Conservation (phyloP, 2,888 invertebrate genomes). For the Notodromas monacha region DNA sequence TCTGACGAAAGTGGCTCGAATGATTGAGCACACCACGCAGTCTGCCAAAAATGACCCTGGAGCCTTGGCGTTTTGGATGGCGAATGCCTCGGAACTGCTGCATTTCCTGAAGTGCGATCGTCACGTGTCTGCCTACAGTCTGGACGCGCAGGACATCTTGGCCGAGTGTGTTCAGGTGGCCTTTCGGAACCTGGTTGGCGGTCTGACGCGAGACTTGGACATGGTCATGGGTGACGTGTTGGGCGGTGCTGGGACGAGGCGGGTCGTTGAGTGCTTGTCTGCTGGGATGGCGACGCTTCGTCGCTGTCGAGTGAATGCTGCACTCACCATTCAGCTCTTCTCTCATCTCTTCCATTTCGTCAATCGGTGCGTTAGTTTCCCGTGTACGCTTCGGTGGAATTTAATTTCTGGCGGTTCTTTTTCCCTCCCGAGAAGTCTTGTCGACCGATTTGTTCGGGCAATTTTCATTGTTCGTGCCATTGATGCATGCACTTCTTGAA, state of each 20-base stretch:
- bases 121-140: constrained; percentile 62
- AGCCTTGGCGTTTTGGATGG: constrained; percentile 77
- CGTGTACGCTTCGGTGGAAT: too few relatives aligned
- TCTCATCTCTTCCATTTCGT: constrained; percentile 91
- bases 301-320: constrained; percentile 80
- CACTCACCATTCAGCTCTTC: constrained; percentile 88
- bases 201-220: too few relatives aligned
- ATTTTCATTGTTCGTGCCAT: too few relatives aligned
- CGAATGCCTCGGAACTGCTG: constrained; percentile 77
- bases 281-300: constrained; percentile 63
- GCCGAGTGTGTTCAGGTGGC: constrained; percentile 71
- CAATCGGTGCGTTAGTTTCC: constrained; percentile 64
- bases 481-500: too few relatives aligned
- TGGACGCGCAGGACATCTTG: constrained; percentile 67
- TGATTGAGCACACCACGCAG: constrained; percentile 52
- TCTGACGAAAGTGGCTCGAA: constrained; percentile 56
- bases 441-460: too few relatives aligned
- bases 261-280: constrained; percentile 32
- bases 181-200: too few relatives aligned
- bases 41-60: constrained; percentile 13
- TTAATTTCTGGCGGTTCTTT: too few relatives aligned
- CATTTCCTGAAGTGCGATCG: constrained; percentile 84
- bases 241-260: too few relatives aligned
- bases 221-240: too few relatives aligned
- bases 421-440: too few relatives aligned